A percentile compares a stretch with the other conserved stretches of the same genome.
phyloP scores from a whole-genome alignment of 2,888 invertebrate genomes.

The Steromphala cineraria region DNA sequence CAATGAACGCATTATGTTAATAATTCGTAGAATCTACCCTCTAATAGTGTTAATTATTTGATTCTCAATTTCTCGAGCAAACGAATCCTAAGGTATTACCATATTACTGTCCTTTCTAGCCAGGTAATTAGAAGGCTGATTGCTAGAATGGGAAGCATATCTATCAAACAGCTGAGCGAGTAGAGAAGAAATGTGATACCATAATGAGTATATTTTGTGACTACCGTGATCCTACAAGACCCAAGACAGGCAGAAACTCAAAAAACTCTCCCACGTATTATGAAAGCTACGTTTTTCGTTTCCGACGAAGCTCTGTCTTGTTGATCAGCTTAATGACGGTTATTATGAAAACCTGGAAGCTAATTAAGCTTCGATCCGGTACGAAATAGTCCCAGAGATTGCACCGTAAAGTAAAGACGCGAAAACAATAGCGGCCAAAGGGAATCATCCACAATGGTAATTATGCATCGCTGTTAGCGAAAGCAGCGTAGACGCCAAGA shows the following conservation, averaged over 20 bases:
- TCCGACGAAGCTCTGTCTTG: not conserved
- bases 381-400: slow-evolving; percentile 17
- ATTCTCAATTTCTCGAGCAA: not conserved
- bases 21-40: not conserved
- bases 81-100: not conserved
- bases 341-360: slow-evolving; percentile 19
- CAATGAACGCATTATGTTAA: not conserved
- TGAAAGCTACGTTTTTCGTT: slow-evolving; percentile 4
- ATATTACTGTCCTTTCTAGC: not conserved
- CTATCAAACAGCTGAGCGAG: slow-evolving; percentile 9
- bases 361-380: slow-evolving; percentile 22
- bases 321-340: slow-evolving; percentile 13
- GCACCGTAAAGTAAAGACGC: slow-evolving; percentile 11
- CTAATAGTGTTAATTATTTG: slow-evolving; percentile 4
- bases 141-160: not conserved
- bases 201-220: slow-evolving; percentile 4
- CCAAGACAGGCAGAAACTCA: not conserved
- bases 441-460: slow-evolving; percentile 13
- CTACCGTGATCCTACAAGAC: not conserved
- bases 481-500: not conserved
- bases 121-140: not conserved
- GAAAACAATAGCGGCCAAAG: slow-evolving; percentile 12
- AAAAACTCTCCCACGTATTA: slow-evolving; percentile 4
- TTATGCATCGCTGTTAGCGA: not conserved
- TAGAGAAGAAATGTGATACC: not conserved